Base-by-base conservation (phyloP, 2,888 invertebrate genomes). In the Hofmannophila pseudospretella region DNA sequence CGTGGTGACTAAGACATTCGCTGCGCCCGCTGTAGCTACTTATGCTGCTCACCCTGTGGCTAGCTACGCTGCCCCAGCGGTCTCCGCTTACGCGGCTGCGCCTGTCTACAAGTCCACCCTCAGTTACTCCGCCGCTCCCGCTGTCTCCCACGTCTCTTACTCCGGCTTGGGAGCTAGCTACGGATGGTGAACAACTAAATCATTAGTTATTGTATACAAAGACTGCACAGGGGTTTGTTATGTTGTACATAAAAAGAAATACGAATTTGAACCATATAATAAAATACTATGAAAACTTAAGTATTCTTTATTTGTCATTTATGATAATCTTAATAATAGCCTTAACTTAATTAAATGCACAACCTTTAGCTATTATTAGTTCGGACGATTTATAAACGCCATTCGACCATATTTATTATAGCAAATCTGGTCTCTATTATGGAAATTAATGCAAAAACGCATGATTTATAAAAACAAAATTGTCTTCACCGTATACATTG, bases 141-240 rank as follows among this genome's bases (percentile, higher is more conserved):
- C 87, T 39, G 90, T 91, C 10, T 89, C 92, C 31, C 91, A 91
- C 63, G 89, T 90, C 50, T 76, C 88, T 45, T 92, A 91, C 81
- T 75, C 89, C 42, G 90, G 91, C 39, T 81, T 89, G 29, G 92
- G 79, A 36, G 69, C 68, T 40, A 71, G 61, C 60, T 82, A 82
- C 53, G 82, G 78, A 32, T 82, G 81, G 81, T 81, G 61, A 68
- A 48, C 16, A 28, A 11, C 10, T 4, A 34, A 33, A 25, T 13
- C n/a, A 8, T 16, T 29, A n/a, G 12, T 29, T n/a, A 14, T 7
- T 29, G 11, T 27, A 12, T 14, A 13, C n/a, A 13, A 29, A 29
- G 29, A 29, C 29, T 29, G 29, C n/a, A 9, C 14, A 29, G 4
- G 7, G 14, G 2, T 29, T 29, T 14, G n/a, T 27, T 11, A 27